Evolutionary conservation across 2,113 vertebrate genomes (phyloP), one percentile per base, ranked within the genome.

Genomic region (Silurus glanis): DNA sequence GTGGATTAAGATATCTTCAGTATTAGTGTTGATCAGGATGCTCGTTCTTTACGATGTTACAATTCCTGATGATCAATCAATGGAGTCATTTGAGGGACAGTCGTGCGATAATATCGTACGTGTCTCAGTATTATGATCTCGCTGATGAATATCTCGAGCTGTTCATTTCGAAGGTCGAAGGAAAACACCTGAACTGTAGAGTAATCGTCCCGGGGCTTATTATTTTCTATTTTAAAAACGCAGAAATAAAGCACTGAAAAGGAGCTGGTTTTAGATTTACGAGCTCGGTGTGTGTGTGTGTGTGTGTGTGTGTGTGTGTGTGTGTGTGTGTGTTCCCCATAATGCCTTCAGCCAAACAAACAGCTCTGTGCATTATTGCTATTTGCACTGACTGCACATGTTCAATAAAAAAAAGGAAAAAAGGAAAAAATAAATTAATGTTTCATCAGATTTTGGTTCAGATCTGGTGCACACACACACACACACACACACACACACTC

Each of bases 391-490:
- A 85, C 90, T 85, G 55, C 83, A 90, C 87, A 89, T 89, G 72
- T 86, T 87, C 86, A 28, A 76, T 85, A 88, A 88, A 84, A 90
- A 37, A 37, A 37, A 37, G 37, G 37, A 37, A 37, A 37, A 37
- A 37, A 37, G 3, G 37, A 37, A 37, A 37, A 81, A 83, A 88
- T 75, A 88, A 89, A 85, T 87, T 25, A 87, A 85, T 89, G 86
- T 91, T 89, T 89, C 88, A 89, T 82, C 28, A 47, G 86, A 86
- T 86, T 90, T 86, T 86, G 86, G 71, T 59, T 80, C 80, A 81
- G 83, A 90, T 89, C 90, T 80, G 86, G 81, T 37, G 37, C 88
- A 87, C 83, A 87, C 93, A 91, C 91, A 72, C 78, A 76, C 80
- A 59, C 53, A 62, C 58, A 72, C 90, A 79, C 93, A 91, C 92